phyloP scores from a whole-genome alignment of 2,113 vertebrate species.

The Cryptotis parvus region DNA sequence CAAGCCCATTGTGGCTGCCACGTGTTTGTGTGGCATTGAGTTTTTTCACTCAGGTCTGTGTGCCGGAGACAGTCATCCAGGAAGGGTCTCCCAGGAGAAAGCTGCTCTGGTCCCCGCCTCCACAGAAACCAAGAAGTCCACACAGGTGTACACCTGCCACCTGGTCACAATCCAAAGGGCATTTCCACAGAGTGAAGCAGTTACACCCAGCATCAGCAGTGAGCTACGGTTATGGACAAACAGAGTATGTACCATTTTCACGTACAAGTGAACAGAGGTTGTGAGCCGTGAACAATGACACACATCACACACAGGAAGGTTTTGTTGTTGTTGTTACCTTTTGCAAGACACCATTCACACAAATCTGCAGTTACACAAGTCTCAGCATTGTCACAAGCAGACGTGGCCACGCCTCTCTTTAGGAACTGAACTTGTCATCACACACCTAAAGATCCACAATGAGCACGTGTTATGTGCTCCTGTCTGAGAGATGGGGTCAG shows the following conservation, averaged over 20 bases:
- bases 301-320: not conserved
- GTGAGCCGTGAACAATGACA: not conserved
- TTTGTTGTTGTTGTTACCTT: conserved; percentile 20
- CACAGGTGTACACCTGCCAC: not conserved
- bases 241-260: not conserved
- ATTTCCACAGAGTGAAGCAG: not conserved
- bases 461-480: not conserved
- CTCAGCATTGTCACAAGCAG: not conserved
- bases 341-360: not conserved
- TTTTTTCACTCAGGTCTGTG: not conserved
- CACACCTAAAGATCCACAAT: not conserved
- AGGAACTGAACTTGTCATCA: not conserved
- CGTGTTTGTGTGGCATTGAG: not conserved
- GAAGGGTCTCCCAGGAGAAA: not conserved
- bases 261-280: not conserved
- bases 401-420: not conserved
- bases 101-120: not conserved
- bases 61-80: not conserved
- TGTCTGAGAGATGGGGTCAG: not conserved
- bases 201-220: not conserved
- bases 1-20: not conserved
- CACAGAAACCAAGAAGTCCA: not conserved
- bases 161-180: not conserved
- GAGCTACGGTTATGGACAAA: not conserved
- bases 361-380: not conserved